A percentile compares a stretch with the other conserved stretches of the same genome.
Conservation (phyloP, 1,140 invertebrate genomes). For the Protaetia brevitarsis region DNA sequence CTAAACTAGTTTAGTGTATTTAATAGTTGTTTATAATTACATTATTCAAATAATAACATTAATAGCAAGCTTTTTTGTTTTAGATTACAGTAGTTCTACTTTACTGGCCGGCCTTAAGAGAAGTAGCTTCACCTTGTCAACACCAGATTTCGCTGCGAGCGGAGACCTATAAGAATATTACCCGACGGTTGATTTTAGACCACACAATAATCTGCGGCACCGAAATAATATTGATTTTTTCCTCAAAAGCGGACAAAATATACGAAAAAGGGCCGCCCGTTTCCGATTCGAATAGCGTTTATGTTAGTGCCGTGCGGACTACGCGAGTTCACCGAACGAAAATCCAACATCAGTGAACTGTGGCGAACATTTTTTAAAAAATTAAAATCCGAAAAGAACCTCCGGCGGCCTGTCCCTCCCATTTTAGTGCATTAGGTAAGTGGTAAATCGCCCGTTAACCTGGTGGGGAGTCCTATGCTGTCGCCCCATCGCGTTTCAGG, state of each 20-base stretch:
- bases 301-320: constrained; percentile 14
- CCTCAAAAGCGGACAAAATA: background rate
- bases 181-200: background rate
- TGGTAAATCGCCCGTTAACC: no score
- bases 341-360: background rate
- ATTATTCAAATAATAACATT: no score
- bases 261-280: constrained; percentile 6
- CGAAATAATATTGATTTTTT: constrained; percentile 18
- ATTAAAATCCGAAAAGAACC: background rate
- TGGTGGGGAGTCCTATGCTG: no score
- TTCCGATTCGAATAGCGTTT: background rate
- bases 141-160: no score
- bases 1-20: no score
- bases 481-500: no score
- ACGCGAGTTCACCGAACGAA: background rate
- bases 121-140: no score
- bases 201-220: constrained; percentile 1
- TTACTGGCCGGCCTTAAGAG: no score
- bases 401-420: constrained; percentile 2
- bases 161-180: constrained; percentile 2
- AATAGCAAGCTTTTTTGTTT: no score
- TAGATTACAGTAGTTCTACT: no score
- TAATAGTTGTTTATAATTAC: no score
- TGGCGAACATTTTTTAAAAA: background rate
- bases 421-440: constrained; percentile 18